Evolutionary conservation across 2,888 invertebrate species (phyloP), one percentile per base, ranked within the genome.

Genomic region (Archips xylosteana): DNA sequence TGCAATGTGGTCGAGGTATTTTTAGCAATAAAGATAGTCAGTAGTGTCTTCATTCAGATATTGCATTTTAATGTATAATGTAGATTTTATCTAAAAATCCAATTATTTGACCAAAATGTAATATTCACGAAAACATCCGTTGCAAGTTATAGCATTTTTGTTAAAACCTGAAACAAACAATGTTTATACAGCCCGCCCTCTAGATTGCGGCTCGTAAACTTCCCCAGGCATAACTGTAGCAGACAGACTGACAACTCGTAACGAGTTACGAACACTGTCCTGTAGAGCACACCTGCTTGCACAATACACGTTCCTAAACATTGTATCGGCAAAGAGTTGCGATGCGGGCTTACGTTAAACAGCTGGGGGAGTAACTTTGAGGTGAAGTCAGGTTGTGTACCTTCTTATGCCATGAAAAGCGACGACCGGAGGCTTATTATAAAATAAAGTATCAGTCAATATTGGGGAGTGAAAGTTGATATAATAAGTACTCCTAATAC

Each of bases 241-340:
- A 45, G 61, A 47, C 66, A 59, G 59, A 8, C 42, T 42, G 57
- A 39, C 60, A 71, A 71, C 61, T 67, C 51, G 71, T 67, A 54
- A 71, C 71, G 10, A 71, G 71, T 71, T 67, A 15, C 51, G n/a
- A 66, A 54, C 60, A 59, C 60, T 42, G 57, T 13, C 63, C 39
- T 32, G 57, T 49, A 39, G 10, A 59, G 23, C 39, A 60, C 60
- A 63, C 63, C 62, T 62, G 63, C 9, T 39, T 12, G 36, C 36
- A 32, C 8, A 45, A 45, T 12, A 45, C 45, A 49, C 23, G 62
- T 49, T 13, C 8, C 32, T 6, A 54, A 32, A 32, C 13, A 54
- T 70, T 34, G 15, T 70, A 70, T 70, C 42, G 13, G 63, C 4
- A 63, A 63, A 70, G 54, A 70, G 57, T 63, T 63, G 51, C 3